Conservation (phyloP, 2,888 invertebrate species). For the Mechanitis messenoides region DNA sequence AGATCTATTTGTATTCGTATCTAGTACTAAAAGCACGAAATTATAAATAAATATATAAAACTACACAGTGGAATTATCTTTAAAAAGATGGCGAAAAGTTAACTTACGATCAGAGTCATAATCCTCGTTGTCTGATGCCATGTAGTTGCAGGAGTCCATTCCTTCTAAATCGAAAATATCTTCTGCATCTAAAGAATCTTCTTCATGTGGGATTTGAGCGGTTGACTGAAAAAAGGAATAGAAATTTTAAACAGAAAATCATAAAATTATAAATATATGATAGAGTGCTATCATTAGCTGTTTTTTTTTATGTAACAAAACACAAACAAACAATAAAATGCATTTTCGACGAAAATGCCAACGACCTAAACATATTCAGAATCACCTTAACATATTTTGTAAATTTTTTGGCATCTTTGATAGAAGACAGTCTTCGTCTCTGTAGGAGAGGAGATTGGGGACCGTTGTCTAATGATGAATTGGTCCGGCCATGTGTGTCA, state of each 20-base stretch:
- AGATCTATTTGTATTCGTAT: too few species aligned
- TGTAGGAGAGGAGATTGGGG: constrained; percentile 64
- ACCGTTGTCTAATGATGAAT: constrained; percentile 51
- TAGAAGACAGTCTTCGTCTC: constrained; percentile 70
- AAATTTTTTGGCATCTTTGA: constrained; percentile 69
- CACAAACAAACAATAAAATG: neutral
- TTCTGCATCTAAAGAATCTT: constrained; percentile 79
- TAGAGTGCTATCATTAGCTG: neutral
- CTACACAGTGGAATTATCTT: neutral
- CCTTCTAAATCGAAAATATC: constrained; percentile 88
- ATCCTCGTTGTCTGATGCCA: constrained; percentile 79
- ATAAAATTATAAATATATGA: neutral
- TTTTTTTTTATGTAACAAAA: neutral
- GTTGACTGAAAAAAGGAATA: constrained; percentile 44
- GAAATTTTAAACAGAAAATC: constrained; percentile 9
- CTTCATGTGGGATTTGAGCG: constrained; percentile 57
- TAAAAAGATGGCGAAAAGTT: neutral
- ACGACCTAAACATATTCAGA: too few species aligned
- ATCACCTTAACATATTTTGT: constrained; percentile 57
- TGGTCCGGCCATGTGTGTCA: constrained; percentile 48
- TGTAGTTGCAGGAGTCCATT: constrained; percentile 72
- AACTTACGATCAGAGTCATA: constrained; percentile 84
- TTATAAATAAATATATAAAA: neutral
- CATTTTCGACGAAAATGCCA: neutral
- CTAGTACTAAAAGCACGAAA: too few species aligned